Base-by-base conservation (phyloP, 2,113 vertebrate species). In the Eurystomus gularis region DNA sequence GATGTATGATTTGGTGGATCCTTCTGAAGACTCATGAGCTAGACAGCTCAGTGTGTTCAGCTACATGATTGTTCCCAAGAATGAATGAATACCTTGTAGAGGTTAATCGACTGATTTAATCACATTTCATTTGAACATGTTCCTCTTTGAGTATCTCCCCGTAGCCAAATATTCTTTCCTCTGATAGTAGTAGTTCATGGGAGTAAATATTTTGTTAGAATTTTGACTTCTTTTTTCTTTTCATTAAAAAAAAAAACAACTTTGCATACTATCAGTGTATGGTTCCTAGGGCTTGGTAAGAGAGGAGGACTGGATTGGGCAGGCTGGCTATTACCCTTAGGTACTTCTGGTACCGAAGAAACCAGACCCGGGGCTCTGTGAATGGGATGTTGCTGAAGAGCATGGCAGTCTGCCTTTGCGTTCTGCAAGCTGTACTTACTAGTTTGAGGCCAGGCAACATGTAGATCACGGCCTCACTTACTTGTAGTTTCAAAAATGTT, bases 401-500 rank as follows among this genome's bases (percentile, higher is more conserved):
- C 1, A 0, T 40, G 48, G 16, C 39, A 76, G 8, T 35, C 58
- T 75, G 16, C 39, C 37, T 80, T 64, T 44, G 40, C 25, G 2
- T 66, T 42, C 29, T 54, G 55, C 35, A 79, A 52, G 19, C 42
- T 19, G 1, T 4, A 5, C 26, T 52, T 54, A 17, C 33, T 49
- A 23, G 14, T 42, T 23, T 0, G 39, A 82, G 51, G 31, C 33
- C 21, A 35, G 28, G 42, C 44, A 88, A 9, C 0, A 0, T 57
- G 33, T 48, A 66, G 55, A 25, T 92, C 31, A 17, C 7, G 5
- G 76, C 18, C 29, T 92, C 23, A 15, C 75, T 57, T 86, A 29
- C 26, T 44, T 60, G 33, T 52, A 88, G 42, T 60, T 83, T 73
- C 23, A 73, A 81, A 94, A 70, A 29, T 8, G 28, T 7, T 8